phyloP scores from a whole-genome alignment of 2,797 vertebrate genomes.

The Chlorospingus semifuscus region DNA sequence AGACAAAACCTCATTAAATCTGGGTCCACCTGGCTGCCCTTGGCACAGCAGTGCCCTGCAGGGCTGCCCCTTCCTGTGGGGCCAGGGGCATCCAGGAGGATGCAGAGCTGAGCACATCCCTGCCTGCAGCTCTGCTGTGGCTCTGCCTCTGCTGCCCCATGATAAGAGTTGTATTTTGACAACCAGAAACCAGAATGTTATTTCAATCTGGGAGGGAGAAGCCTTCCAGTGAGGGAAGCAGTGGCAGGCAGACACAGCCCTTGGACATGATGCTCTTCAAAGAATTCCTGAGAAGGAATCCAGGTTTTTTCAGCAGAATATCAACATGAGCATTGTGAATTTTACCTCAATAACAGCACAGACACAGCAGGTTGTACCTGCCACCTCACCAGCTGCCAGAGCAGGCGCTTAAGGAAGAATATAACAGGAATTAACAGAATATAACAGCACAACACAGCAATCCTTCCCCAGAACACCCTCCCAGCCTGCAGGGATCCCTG shows the following conservation, averaged over 20 bases:
- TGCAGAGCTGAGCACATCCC: background rate
- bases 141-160: background rate
- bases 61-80: background rate
- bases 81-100: background rate
- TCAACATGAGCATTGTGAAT: fast-evolving
- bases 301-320: background rate
- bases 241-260: background rate
- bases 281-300: background rate
- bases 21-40: background rate
- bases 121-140: background rate
- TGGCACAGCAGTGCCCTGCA: background rate
- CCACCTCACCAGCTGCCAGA: background rate
- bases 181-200: background rate
- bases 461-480: background rate
- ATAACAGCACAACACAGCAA: background rate
- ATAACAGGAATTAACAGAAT: too few species aligned
- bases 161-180: background rate
- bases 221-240: background rate
- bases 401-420: background rate
- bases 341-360: background rate
- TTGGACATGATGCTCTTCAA: fast-evolving
- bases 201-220: background rate
- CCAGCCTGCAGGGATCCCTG: background rate
- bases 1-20: conserved; percentile 53
- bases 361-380: background rate